Base-by-base conservation (phyloP, 1,140 invertebrate species). In the Pantala flavescens region DNA sequence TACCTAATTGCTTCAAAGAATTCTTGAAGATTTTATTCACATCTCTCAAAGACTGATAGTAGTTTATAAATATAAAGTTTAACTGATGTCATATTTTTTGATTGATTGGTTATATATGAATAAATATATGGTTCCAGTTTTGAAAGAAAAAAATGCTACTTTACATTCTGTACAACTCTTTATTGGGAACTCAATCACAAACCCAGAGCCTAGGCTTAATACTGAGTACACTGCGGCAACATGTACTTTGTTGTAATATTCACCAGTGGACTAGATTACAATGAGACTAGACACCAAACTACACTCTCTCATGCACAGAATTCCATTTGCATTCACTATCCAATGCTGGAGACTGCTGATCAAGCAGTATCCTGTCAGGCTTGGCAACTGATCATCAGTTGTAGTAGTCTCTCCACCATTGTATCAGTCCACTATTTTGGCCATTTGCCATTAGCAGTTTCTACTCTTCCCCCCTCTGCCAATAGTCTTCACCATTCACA, bases 231-330 rank as follows among this genome's bases (percentile, higher is more conserved):
- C 71, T 72, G 71, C 42, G 71, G 71, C 71, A 72, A 72, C 42
- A 72, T 72, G 71, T 36, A 72, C 71, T 72, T 24, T 72, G 71
- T 72, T 72, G 71, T 72, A 42, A 72, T 72, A 36, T 72, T 72
- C 42, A 36, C 71, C 71, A 72, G 42, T 24, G 71, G 71, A 72
- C 71, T 72, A 72, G 71, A 72, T 72, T 24, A 72, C 71, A 24
- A 72, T 24, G 24, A 72, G 71, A 72, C 71, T 72, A 72, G 71
- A 72, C 71, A 28, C 23, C 9, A 71, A 72, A 72, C 71, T 72
- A 72, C 71, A 72, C 71, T 72, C 71, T n/a, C 3, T 72, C 71
- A 72, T 28, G 42, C 23, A 72, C 24, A 72, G 71, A 36, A 36
- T 7, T 23, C 24, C 42, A 36, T 36, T 72, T 72, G 23, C 23